These are phyloP conservation scores for Philypnodon macrostomus DNA, from an alignment of 2,797 vertebrate species.

Conservation along the genomic window DNA sequence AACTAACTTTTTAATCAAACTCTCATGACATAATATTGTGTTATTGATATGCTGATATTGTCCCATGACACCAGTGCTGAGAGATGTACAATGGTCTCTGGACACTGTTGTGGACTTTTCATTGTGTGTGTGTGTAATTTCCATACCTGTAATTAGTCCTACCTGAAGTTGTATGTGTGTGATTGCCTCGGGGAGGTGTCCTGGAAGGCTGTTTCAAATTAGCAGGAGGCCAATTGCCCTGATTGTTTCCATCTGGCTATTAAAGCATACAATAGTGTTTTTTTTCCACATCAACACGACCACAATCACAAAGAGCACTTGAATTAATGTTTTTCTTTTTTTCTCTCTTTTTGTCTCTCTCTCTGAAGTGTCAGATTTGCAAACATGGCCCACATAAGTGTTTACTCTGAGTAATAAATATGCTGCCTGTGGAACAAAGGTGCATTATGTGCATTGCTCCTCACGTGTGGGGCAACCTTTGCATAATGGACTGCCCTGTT, in stretches of 20 bases:
- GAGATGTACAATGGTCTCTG: conserved; percentile 18
- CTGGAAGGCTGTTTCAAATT: conserved; percentile 74
- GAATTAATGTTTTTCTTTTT: conserved; percentile 23
- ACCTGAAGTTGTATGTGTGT: conserved; percentile 68
- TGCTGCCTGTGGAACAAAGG: conserved; percentile 20
- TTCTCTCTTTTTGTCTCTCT: no score
- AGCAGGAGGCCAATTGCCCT: conserved; percentile 69
- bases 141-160: conserved; percentile 75
- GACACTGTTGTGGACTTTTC: conserved; percentile 36
- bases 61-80: conserved; percentile 36
- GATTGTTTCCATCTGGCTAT: conserved; percentile 79
- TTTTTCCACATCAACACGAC: conserved; percentile 23
- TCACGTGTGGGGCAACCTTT: conserved; percentile 30
- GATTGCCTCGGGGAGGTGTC: conserved; percentile 73
- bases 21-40: conserved; percentile 29
- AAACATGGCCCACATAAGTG: conserved; percentile 6
- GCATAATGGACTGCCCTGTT: conserved; percentile 47
- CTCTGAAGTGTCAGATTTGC: conserved; percentile 25
- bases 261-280: conserved; percentile 56
- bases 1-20: conserved; percentile 8
- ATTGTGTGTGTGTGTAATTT: conserved; percentile 54
- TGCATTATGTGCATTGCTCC: conserved; percentile 17
- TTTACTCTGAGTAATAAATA: conserved; percentile 12
- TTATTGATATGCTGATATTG: conserved; percentile 36
- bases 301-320: conserved; percentile 26